These are phyloP conservation scores for Zele albiditarsus DNA, from an alignment of 2,888 invertebrate species.

Conservation along the genomic window DNA sequence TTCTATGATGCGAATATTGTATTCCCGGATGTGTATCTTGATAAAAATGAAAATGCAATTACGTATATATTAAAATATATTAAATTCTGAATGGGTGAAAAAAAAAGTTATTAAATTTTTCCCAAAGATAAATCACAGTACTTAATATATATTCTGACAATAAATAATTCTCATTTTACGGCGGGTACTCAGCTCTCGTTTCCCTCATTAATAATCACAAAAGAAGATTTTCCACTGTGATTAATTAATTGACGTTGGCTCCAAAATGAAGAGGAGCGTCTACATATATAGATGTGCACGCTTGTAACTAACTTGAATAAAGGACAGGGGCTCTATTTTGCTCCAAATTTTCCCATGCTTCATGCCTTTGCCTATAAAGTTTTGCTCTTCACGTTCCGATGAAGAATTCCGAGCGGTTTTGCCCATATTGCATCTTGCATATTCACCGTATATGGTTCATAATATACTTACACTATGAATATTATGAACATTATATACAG, in stretches of 20 bases:
- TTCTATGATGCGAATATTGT: no score
- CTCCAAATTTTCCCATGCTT: slow-evolving; percentile 22
- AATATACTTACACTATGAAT: background rate
- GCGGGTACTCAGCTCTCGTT: background rate
- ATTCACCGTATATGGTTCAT: background rate
- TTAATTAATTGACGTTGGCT: slow-evolving; percentile 32
- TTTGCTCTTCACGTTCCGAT: background rate
- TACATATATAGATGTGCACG: background rate
- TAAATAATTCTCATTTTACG: slow-evolving; percentile 27
- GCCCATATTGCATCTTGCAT: background rate
- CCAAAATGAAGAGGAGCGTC: slow-evolving; percentile 4
- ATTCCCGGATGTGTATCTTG: no score
- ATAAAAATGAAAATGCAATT: no score
- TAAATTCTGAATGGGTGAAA: background rate
- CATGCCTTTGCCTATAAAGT: background rate
- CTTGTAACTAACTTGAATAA: background rate
- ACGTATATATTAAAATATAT: background rate
- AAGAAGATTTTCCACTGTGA: slow-evolving; percentile 11
- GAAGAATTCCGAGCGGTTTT: slow-evolving; percentile 22
- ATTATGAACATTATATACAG: no score
- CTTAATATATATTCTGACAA: background rate
- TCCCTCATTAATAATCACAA: slow-evolving; percentile 37
- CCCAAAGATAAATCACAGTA: background rate
- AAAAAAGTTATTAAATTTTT: slow-evolving; percentile 1
- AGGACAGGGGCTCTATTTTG: slow-evolving; percentile 7